A percentile compares a stretch with the other conserved stretches of the same genome.
Conservation (phyloP, 2,888 invertebrate genomes). For the Willowsia nigromaculata region DNA sequence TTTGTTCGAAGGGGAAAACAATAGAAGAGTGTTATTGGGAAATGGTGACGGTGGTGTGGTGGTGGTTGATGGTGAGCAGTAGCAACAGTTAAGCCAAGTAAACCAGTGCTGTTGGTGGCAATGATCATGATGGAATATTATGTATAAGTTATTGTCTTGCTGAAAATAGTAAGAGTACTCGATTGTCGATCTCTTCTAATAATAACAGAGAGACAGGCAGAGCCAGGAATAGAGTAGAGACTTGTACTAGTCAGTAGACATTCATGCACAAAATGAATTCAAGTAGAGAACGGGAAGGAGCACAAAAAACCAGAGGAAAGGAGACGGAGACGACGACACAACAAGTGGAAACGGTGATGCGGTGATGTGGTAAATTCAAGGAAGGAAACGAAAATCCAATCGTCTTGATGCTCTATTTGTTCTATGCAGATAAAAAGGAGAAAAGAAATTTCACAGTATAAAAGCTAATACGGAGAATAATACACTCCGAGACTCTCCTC, state of each 20-base stretch:
- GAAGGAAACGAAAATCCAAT: slow-evolving; percentile 41
- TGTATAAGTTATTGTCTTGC: slow-evolving; percentile 30
- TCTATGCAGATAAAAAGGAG: slow-evolving; percentile 31
- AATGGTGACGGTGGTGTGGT: slow-evolving; percentile 38
- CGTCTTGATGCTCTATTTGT: slow-evolving; percentile 64
- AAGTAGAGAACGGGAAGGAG: neutral
- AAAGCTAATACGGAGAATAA: neutral
- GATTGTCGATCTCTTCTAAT: neutral
- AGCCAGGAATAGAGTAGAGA: neutral
- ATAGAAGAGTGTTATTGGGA: slow-evolving; percentile 29
- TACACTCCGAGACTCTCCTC: slow-evolving; percentile 25
- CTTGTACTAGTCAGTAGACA: neutral
- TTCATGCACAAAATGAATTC: neutral
- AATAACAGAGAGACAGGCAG: neutral
- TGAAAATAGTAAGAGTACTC: slow-evolving; percentile 1
- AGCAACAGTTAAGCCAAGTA: slow-evolving; percentile 43
- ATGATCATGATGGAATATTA: neutral
- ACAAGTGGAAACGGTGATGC: slow-evolving; percentile 19
- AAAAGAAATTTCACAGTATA: slow-evolving; percentile 22
- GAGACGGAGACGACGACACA: neutral
- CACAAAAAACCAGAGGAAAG: neutral
- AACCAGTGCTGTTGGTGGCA: neutral
- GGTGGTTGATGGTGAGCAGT: slow-evolving; percentile 19
- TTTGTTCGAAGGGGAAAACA: slow-evolving; percentile 57
- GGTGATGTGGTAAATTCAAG: slow-evolving; percentile 45